phyloP scores from a whole-genome alignment of 37 sponge, comb jelly and placozoan genomes.

The Petrosia ficiformis region DNA sequence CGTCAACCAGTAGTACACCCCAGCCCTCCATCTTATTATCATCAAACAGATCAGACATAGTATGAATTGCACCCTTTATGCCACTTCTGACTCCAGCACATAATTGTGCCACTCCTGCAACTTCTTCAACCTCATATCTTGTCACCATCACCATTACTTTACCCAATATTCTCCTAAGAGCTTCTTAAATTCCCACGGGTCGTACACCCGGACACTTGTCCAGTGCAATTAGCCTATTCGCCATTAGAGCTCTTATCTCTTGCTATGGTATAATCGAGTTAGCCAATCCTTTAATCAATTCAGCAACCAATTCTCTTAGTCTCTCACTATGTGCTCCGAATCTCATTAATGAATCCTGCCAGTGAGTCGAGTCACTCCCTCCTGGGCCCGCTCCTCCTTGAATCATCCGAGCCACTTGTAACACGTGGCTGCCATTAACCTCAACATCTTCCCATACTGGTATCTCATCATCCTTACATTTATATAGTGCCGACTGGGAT shows the following conservation, averaged over 20 bases:
- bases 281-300: background rate
- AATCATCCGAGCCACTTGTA: background rate
- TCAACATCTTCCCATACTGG: background rate
- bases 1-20: too few species aligned
- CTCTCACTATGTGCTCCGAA: background rate
- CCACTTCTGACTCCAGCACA: too few species aligned
- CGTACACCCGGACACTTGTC: too few species aligned
- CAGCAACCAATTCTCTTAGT: background rate
- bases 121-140: too few species aligned
- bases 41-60: constrained; percentile 4
- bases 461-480: background rate
- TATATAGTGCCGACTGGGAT: background rate
- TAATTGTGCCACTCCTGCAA: too few species aligned
- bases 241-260: constrained; percentile 1
- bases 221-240: too few species aligned
- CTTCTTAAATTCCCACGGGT: too few species aligned
- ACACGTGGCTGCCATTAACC: background rate
- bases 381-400: background rate
- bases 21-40: too few species aligned
- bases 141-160: too few species aligned
- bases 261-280: background rate
- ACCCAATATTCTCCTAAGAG: too few species aligned
- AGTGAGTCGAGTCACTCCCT: background rate
- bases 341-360: background rate
- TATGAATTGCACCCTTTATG: too few species aligned